Evolutionary conservation across 2,797 vertebrate genomes (phyloP).

Genomic region (Pangasius krempfi): DNA sequence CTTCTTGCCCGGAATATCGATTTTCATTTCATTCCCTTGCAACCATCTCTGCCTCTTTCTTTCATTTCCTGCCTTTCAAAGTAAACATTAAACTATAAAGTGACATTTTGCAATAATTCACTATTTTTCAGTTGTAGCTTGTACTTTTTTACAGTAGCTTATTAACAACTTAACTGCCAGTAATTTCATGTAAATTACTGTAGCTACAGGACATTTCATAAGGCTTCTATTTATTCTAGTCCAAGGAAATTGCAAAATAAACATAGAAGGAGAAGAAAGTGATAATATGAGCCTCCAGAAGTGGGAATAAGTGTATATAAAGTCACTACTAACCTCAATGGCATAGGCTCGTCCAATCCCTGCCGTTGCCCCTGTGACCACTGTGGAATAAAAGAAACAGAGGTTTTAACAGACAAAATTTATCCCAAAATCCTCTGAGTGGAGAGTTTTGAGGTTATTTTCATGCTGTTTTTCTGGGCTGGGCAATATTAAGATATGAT

Average conservation of each 20-base stretch:
- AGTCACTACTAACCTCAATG: conserved; percentile 70
- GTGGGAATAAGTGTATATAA: not conserved
- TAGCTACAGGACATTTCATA: too few species aligned
- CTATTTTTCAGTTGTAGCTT: not conserved
- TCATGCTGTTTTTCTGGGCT: not conserved
- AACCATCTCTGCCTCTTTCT: not conserved
- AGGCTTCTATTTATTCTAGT: not conserved
- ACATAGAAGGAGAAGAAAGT: not conserved
- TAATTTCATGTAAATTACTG: not conserved
- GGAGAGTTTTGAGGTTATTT: not conserved
- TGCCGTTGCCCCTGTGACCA: conserved; percentile 81
- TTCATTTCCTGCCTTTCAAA: not conserved
- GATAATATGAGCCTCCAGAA: not conserved
- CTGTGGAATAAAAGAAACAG: conserved; percentile 59
- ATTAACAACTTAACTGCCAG: not conserved
- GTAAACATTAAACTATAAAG: not conserved
- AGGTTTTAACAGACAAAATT: too few species aligned
- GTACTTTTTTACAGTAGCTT: not conserved
- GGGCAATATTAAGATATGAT: not conserved
- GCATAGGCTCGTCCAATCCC: conserved; percentile 82
- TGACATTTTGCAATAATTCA: not conserved
- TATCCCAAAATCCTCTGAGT: too few species aligned
- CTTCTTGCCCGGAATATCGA: not conserved
- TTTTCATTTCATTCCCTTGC: not conserved
- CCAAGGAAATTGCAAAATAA: too few species aligned